Evolutionary conservation across 2,888 invertebrate genomes (phyloP), one percentile per base, ranked within the genome.

Genomic region (Octonoba sinensis): DNA sequence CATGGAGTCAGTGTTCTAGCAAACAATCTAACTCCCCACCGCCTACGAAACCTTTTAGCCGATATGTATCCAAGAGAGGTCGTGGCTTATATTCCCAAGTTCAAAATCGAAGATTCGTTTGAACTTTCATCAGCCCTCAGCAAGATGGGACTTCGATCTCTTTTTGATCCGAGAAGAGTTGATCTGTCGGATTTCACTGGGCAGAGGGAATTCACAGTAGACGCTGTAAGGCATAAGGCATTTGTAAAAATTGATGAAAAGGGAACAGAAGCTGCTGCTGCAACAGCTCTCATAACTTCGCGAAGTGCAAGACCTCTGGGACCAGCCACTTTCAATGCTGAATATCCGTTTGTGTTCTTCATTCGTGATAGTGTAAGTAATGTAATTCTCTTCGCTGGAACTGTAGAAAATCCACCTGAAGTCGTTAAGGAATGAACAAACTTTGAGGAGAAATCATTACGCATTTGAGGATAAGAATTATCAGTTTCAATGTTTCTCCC

Each of bases 261-360:
- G 67, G 85, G 85, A 16, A 85, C 85, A 12, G 85, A 85, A 76
- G 85, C 85, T 8, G 84, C 85, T 20, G 85, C 76, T 27, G 84
- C 85, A 13, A 85, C 85, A 24, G 78, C 82, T 16, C 18, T 85
- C 12, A 67, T 84, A 20, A 49, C 73, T 56, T 83, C 83, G 16
- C 36, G 83, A 49, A 78, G 75, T 60, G 82, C 79, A 0, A 71
- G 84, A 24, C 83, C 84, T 3, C 65, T 78, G 11, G 85, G 84
- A 13, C 83, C 84, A 12, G 84, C 85, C 24, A 70, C 76, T 8
- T 86, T 86, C 57, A 51, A 79, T 20, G 85, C 83, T 18, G 81
- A 85, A 67, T 72, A 81, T 57, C 85, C 85, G 18, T 85, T 85
- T 51, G 18, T 85, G 0, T 84, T 76, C 51, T 62, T 85, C n/a